Conservation (phyloP, 2,888 invertebrate genomes). For the Stictocephala bisonia region DNA sequence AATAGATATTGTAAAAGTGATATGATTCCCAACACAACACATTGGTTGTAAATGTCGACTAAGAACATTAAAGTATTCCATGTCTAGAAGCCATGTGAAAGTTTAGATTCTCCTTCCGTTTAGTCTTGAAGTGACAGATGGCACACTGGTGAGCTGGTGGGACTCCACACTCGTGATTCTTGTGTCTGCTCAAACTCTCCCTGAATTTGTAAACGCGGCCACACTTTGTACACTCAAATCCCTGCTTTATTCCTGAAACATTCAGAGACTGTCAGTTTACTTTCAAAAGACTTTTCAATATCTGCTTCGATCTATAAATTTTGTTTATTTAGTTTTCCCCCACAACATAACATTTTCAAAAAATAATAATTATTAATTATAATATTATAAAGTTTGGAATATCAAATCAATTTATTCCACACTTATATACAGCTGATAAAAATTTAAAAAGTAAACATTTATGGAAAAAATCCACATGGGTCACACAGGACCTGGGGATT, state of each 20-base stretch:
- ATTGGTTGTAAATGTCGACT: too few species aligned
- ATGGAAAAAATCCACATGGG: too few species aligned
- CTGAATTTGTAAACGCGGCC: conserved; percentile 46
- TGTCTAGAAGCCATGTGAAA: conserved; percentile 48
- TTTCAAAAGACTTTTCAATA: too few species aligned
- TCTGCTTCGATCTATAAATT: too few species aligned
- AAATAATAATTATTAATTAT: too few species aligned
- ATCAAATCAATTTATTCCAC: not conserved
- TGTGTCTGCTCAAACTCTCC: conserved; percentile 56
- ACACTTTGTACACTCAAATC: conserved; percentile 49
- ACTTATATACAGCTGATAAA: not conserved
- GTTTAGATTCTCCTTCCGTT: conserved; percentile 52
- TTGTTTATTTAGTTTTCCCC: too few species aligned
- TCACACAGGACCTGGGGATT: too few species aligned
- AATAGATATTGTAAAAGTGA: too few species aligned
- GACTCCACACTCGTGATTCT: conserved; percentile 63
- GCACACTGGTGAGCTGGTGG: conserved; percentile 68
- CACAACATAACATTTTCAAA: too few species aligned
- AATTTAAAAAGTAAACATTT: not conserved
- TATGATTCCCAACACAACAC: too few species aligned
- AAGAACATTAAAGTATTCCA: too few species aligned
- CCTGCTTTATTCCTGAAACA: not conserved
- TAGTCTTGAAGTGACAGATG: conserved; percentile 63
- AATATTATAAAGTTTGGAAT: too few species aligned
- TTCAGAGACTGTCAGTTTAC: not conserved